Base-by-base conservation (phyloP, 2,113 vertebrate species). In the Myrmecobius fasciatus region DNA sequence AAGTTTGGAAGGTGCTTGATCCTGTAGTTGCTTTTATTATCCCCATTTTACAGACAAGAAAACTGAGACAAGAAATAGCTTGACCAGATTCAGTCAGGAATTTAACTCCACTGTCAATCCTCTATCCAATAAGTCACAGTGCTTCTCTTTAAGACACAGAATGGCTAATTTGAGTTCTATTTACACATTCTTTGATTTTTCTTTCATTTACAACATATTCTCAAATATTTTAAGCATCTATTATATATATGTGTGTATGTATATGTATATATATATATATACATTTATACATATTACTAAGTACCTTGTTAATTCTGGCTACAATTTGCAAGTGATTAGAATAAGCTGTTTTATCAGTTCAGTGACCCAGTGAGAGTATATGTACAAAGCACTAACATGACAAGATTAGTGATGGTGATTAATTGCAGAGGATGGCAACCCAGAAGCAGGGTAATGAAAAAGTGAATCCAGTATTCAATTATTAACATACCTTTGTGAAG, bases 321-420 rank as follows among this genome's bases (percentile, higher is more conserved):
- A 56, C 52, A 90, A 92, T 96, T 94, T 92, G n/a, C 90, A 89
- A 14, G 25, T 92, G 89, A 52, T 94, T 94, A 93, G 52, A 95
- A 96, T 49, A 97, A 92, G 92, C 92, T 92, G 67, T 96, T 96
- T 94, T 91, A 89, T 95, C 94, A 96, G 96, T 93, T 94, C 92
- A 52, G 94, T 95, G 96, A 97, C 97, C 97, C 92, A 91, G 89
- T 53, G 90, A 96, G 91, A 91, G 46, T 94, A 31, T 60, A 26
- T 51, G 48, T n/a, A 53, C 31, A 67, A 94, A 92, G 54, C 47
- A 46, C 8, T 90, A 67, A 92, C 53, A 90, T 25, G 25, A 93
- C 94, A 89, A 92, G 95, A 53, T 89, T 95, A 92, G 94, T 91
- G 91, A 83, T 91, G 89, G 94, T 95, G 96, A 95, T 97, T 98